Percentiles rank a stretch among this genome's conserved stretches.
phyloP scores from a whole-genome alignment of 1,140 invertebrate species.

The Nephotettix cincticeps region DNA sequence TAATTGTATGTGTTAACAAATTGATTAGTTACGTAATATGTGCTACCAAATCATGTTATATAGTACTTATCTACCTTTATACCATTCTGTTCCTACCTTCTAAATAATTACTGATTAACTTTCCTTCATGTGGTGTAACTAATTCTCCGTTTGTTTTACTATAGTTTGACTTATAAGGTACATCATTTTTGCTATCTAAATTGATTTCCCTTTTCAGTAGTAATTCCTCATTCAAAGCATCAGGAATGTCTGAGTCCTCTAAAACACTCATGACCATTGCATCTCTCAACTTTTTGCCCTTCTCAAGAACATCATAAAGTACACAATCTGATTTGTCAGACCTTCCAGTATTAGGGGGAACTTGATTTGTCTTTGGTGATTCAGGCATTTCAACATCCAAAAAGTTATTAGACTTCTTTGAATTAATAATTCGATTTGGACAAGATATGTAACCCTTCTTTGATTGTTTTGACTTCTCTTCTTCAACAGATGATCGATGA shows the following conservation, averaged over 20 bases:
- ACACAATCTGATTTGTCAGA: constrained; percentile 1
- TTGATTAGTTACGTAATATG: too few relatives aligned
- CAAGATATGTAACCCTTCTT: constrained; percentile 10
- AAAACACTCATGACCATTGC: constrained; percentile 15
- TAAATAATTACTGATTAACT: background rate
- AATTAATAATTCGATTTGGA: background rate
- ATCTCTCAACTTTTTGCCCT: constrained; percentile 9
- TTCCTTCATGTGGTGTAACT: background rate
- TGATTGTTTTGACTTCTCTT: background rate
- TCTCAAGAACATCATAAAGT: background rate
- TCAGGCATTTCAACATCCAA: background rate
- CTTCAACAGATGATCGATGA: background rate
- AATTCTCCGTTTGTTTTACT: background rate
- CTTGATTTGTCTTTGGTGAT: background rate
- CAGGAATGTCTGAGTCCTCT: background rate
- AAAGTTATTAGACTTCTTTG: background rate
- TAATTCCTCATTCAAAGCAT: background rate
- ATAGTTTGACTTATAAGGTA: background rate
- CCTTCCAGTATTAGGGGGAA: background rate
- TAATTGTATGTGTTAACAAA: too few relatives aligned
- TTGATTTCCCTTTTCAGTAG: background rate
- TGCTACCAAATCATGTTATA: too few relatives aligned
- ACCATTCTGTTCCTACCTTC: background rate
- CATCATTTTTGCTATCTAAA: background rate
- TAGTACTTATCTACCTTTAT: too few relatives aligned